Evolutionary conservation across 2,113 vertebrate genomes (phyloP), one percentile per base, ranked within the genome.

Genomic region (Piprites chloris): DNA sequence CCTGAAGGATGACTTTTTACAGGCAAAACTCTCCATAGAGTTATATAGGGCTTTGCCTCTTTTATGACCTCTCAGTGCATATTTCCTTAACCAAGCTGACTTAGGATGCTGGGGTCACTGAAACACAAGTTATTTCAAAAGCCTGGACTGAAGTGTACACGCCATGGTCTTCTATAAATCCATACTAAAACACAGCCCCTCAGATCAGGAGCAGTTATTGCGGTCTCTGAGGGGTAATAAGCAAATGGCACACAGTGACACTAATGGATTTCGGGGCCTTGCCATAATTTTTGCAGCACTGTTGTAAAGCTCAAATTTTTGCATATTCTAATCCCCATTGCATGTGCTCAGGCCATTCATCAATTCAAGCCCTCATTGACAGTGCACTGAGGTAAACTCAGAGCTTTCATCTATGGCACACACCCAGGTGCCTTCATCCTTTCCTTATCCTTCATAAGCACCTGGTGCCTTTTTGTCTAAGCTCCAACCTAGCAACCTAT

Each of bases 11-110:
- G 59, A n/a, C 66, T 62, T 21, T 73, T 30, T 79, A 49, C 41
- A 58, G 73, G 50, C 79, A 50, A 21, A 55, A 56, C 24, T 72
- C 52, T 82, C 80, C 39, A 5, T 44, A 68, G 71, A 53, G 39
- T 41, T 71, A 41, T 26, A 80, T 69, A 82, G 66, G 35, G 14
- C 28, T 58, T 85, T 90, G 89, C 80, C 94, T 79, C 81, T 33
- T 87, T 68, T 46, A 19, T 89, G 89, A 95, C 85, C 94, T 91
- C 89, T 68, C 67, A 73, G 71, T 35, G 74, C 58, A 8, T 71
- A 85, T 90, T 96, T 91, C 93, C 94, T 93, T 85, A 76, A 91
- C 74, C 79, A 73, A 76, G 74, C 61, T 91, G 91, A 79, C 91
- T 95, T 81, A 69, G 87, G 93, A 91, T 95, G 78, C 65, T 55